phyloP scores from a whole-genome alignment of 2,888 invertebrate species.

The Leucoptera coffeella region DNA sequence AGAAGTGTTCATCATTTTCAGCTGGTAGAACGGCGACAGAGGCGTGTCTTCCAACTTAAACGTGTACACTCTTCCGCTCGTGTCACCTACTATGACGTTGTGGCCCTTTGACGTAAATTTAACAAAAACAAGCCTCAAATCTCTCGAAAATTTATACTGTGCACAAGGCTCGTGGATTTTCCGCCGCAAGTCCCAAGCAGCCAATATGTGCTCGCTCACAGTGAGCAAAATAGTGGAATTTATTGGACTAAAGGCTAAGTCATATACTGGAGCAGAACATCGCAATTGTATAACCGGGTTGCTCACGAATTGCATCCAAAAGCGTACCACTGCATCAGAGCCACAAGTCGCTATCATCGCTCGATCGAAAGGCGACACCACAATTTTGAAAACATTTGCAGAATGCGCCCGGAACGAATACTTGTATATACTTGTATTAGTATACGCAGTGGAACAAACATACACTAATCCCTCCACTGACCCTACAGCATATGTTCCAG shows the following conservation, averaged over 20 bases:
- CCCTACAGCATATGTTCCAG: constrained; percentile 67
- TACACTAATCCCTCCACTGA: constrained; percentile 84
- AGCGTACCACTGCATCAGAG: constrained; percentile 67
- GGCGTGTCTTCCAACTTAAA: constrained; percentile 71
- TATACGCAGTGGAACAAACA: constrained; percentile 77
- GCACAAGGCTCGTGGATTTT: constrained; percentile 65
- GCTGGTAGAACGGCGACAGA: constrained; percentile 64
- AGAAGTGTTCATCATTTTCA: constrained; percentile 56
- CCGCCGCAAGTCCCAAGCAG: constrained; percentile 73
- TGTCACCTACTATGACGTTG: constrained; percentile 64
- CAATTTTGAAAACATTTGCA: constrained; percentile 65
- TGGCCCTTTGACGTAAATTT: constrained; percentile 63
- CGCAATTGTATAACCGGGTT: constrained; percentile 55
- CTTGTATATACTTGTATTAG: constrained; percentile 66
- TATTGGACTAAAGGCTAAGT: constrained; percentile 66
- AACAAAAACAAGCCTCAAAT: constrained; percentile 43
- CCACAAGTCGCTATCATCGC: constrained; percentile 69
- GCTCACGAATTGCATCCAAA: constrained; percentile 68
- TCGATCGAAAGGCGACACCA: constrained; percentile 67
- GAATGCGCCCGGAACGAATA: constrained; percentile 69
- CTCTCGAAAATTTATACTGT: constrained; percentile 40
- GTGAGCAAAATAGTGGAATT: constrained; percentile 70
- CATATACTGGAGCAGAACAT: constrained; percentile 43
- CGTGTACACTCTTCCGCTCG: constrained; percentile 59
- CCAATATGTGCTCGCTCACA: constrained; percentile 59